Percentiles rank a stretch among this genome's conserved stretches.
These are phyloP conservation scores for Apostichopus leukothele DNA, from an alignment of 53 echinoderm and acorn worm species.

Conservation along the genomic window DNA sequence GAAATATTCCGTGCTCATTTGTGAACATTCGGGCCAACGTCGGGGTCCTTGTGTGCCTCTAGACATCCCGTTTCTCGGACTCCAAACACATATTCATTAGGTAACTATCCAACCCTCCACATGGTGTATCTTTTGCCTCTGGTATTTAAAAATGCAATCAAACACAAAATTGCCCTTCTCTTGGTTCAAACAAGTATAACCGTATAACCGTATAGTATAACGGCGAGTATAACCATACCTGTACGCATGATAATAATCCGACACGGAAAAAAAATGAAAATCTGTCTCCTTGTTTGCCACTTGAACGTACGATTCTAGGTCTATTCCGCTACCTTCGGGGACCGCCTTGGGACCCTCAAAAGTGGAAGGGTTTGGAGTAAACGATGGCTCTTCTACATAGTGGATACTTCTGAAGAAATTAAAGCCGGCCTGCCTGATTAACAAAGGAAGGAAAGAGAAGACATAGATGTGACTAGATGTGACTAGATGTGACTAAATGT, in stretches of 20 bases:
- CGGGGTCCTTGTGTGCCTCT: too few species aligned
- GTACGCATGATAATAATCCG: slow-evolving; percentile 67
- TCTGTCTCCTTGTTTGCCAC: slow-evolving; percentile 33
- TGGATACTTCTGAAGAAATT: slow-evolving; percentile 21
- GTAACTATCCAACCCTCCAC: too few species aligned
- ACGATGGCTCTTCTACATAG: slow-evolving; percentile 50
- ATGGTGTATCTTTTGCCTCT: too few species aligned
- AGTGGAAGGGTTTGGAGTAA: slow-evolving; percentile 47
- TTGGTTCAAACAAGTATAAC: too few species aligned
- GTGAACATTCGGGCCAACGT: too few species aligned
- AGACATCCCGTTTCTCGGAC: too few species aligned
- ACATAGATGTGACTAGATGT: neutral
- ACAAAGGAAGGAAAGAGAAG: neutral
- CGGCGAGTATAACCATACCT: slow-evolving; percentile 36
- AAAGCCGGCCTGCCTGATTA: slow-evolving; percentile 39
- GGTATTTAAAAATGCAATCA: too few species aligned
- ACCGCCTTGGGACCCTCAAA: slow-evolving; percentile 20
- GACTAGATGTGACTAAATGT: too few species aligned
- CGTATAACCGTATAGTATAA: too few species aligned
- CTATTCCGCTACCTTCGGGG: slow-evolving; percentile 11
- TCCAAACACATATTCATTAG: too few species aligned
- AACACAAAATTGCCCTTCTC: too few species aligned
- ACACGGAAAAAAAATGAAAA: slow-evolving; percentile 56
- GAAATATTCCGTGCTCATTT: too few species aligned
- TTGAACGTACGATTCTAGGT: slow-evolving; percentile 45